Percentiles rank a stretch among this genome's conserved stretches.
Conservation (phyloP, 2,113 vertebrate species). For the Catagonus wagneri region DNA sequence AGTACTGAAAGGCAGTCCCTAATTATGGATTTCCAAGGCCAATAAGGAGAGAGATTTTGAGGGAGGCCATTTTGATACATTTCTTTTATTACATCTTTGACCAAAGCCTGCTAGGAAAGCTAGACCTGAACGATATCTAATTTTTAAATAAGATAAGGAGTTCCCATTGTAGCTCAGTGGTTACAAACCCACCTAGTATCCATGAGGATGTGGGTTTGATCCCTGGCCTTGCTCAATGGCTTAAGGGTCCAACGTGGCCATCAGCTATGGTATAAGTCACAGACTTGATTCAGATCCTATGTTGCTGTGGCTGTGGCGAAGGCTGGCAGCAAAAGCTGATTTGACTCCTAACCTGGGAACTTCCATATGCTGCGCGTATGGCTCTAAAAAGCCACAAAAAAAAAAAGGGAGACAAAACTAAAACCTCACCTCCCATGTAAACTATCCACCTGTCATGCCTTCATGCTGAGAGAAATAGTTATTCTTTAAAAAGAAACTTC, state of each 20-base stretch:
- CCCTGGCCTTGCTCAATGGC: too few relatives aligned
- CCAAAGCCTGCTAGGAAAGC: constrained; percentile 14
- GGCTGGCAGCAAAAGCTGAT: too few relatives aligned
- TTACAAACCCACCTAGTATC: too few relatives aligned
- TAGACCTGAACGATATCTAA: constrained; percentile 19
- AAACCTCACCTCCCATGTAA: constrained; percentile 50
- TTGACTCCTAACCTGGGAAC: too few relatives aligned
- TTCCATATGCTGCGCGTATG: too few relatives aligned
- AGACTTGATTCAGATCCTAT: too few relatives aligned
- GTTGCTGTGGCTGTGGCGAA: too few relatives aligned
- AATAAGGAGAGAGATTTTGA: not conserved
- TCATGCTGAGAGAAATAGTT: constrained; percentile 65
- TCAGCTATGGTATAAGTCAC: too few relatives aligned
- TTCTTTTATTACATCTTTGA: constrained; percentile 49
- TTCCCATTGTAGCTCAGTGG: too few relatives aligned
- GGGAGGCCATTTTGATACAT: not conserved
- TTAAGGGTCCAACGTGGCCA: too few relatives aligned
- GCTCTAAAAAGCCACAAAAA: too few relatives aligned
- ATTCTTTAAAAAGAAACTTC: constrained; percentile 59
- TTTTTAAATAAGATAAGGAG: constrained; percentile 43
- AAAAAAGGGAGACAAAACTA: not conserved
- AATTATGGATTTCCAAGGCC: not conserved
- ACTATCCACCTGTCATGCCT: not conserved
- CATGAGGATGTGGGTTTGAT: too few relatives aligned
- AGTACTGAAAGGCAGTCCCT: not conserved